Conservation (phyloP, 2,888 invertebrate genomes). For the Agriopis aurantiaria region DNA sequence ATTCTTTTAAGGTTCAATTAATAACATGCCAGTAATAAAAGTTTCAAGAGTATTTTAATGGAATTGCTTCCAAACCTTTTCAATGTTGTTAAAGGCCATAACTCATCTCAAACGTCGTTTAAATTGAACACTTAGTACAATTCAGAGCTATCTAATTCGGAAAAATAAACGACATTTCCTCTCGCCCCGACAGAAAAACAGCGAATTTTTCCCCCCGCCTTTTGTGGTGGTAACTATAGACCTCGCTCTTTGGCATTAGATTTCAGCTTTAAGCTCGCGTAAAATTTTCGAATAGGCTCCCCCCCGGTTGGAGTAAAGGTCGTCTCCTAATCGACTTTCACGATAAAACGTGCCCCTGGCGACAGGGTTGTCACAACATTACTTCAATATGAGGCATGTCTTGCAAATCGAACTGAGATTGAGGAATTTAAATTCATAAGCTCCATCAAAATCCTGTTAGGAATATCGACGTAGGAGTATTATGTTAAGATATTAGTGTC, state of each 20-base stretch:
- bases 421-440: conserved; percentile 25
- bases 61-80: conserved; percentile 17
- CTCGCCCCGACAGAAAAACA: conserved; percentile 4
- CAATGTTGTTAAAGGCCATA: conserved; percentile 6
- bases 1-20: background rate
- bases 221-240: conserved; percentile 39
- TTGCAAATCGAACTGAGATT: conserved; percentile 16
- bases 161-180: conserved; percentile 29
- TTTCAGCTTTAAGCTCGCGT: conserved; percentile 40
- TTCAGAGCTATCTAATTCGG: conserved; percentile 24
- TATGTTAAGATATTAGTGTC: conserved; percentile 4
- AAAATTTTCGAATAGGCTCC: conserved; percentile 49
- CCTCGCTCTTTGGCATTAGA: conserved; percentile 61
- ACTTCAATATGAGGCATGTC: conserved; percentile 9
- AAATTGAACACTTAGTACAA: conserved; percentile 21
- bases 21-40: conserved; percentile 1
- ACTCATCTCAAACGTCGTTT: conserved; percentile 19
- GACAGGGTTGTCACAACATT: conserved; percentile 37
- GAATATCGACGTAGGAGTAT: conserved; percentile 22
- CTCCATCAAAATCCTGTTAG: background rate
- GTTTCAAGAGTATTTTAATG: conserved; percentile 16
- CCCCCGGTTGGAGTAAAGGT: conserved; percentile 45
- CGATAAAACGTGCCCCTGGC: conserved; percentile 41
- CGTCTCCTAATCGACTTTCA: conserved; percentile 47
- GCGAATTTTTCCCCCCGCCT: conserved; percentile 25